These are phyloP conservation scores for Cyprinodon variegatus DNA, from an alignment of 2,113 vertebrate genomes.

Conservation along the genomic window DNA sequence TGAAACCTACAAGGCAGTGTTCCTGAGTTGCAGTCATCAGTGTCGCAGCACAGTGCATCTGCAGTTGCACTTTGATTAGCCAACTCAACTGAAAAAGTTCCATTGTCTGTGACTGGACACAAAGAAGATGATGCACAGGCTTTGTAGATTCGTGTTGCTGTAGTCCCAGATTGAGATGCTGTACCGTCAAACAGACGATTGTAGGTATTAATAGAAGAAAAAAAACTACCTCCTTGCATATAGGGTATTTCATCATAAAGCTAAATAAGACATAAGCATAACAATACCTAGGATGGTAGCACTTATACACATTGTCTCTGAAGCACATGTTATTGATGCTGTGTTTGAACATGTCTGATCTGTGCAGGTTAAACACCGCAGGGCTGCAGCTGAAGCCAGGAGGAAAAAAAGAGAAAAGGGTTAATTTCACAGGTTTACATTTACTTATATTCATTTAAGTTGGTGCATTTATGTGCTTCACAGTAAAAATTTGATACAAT, in stretches of 20 bases:
- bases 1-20: neutral
- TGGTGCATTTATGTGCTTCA: too few species aligned
- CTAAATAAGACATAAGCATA: neutral
- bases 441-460: too few species aligned
- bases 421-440: too few species aligned
- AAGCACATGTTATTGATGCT: rapidly evolving
- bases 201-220: neutral
- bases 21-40: conserved; percentile 6
- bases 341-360: neutral
- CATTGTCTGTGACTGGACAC: neutral
- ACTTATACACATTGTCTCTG: conserved; percentile 5
- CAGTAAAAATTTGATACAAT: too few species aligned
- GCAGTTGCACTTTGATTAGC: neutral
- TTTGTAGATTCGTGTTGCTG: neutral
- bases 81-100: neutral
- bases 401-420: neutral
- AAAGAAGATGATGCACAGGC: neutral
- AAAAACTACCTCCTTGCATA: too few species aligned
- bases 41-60: conserved; percentile 8
- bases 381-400: neutral
- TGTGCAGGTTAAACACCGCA: neutral
- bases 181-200: neutral
- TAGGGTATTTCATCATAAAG: neutral
- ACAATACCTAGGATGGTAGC: conserved; percentile 8
- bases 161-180: neutral